These are phyloP conservation scores for Eupithecia exiguata DNA, from an alignment of 2,888 invertebrate genomes.

Conservation along the genomic window DNA sequence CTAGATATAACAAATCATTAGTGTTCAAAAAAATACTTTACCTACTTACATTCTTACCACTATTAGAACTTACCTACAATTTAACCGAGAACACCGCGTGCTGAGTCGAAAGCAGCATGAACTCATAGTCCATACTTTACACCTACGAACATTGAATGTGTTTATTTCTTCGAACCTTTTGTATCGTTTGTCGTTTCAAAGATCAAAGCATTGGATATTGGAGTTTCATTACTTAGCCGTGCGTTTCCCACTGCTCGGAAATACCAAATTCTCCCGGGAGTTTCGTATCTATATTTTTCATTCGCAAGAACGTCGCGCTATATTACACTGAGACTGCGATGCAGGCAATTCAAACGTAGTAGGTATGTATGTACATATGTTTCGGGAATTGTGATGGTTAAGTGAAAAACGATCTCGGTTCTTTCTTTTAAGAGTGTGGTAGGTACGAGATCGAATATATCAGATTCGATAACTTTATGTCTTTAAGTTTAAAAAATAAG, in stretches of 20 bases:
- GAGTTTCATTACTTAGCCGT: not conserved
- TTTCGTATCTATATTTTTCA: constrained; percentile 15
- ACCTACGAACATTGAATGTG: not conserved
- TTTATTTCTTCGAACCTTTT: not conserved
- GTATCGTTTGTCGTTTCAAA: not conserved
- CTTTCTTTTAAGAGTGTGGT: not conserved
- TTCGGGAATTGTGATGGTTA: constrained; percentile 23
- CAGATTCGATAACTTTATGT: no score
- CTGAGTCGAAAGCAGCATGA: no score
- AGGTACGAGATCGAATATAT: no score
- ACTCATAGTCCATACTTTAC: not conserved
- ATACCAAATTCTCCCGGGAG: not conserved
- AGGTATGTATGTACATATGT: constrained; percentile 10
- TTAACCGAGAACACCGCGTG: no score
- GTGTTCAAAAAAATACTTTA: no score
- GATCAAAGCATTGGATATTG: not conserved
- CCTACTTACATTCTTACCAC: no score
- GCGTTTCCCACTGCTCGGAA: not conserved
- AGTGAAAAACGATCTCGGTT: constrained; percentile 19
- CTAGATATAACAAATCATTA: no score
- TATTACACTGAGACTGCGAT: constrained; percentile 19
- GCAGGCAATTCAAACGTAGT: constrained; percentile 27
- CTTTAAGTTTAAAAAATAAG: no score
- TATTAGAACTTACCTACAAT: no score
- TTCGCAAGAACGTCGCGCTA: constrained; percentile 16